These are phyloP conservation scores for Bolinopsis microptera DNA, from an alignment of 37 sponge, comb jelly and placozoan species.

Conservation along the genomic window DNA sequence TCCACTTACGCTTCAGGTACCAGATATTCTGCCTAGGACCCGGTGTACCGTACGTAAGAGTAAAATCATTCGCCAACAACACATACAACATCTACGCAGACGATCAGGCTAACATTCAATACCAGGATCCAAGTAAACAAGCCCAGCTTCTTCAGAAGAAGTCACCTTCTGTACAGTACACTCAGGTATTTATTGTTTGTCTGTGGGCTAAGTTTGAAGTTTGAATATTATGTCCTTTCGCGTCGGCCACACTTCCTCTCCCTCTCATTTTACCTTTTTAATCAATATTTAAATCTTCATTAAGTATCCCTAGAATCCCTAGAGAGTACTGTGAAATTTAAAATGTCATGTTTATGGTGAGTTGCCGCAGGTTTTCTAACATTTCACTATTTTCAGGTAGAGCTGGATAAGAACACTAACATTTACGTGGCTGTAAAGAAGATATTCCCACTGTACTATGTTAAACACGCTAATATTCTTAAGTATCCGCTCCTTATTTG, in stretches of 20 bases:
- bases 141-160: conserved; percentile 26
- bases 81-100: neutral
- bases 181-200: conserved; percentile 24
- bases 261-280: too few species aligned
- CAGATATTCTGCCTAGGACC: neutral
- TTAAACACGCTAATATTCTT: neutral
- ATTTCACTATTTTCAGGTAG: neutral
- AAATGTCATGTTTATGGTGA: too few species aligned
- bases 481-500: conserved; percentile 32
- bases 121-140: neutral
- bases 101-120: neutral
- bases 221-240: too few species aligned
- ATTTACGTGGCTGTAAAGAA: conserved; percentile 3
- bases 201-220: too few species aligned
- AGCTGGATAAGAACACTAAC: neutral
- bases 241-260: too few species aligned
- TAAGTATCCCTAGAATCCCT: too few species aligned
- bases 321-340: too few species aligned
- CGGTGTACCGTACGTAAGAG: neutral
- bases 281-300: too few species aligned
- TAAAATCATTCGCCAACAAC: neutral
- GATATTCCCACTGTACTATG: conserved; percentile 39
- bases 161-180: neutral
- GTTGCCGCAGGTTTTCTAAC: too few species aligned
- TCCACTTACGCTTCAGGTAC: conserved; percentile 45